phyloP scores from a whole-genome alignment of 2,113 vertebrate species.

The Mastomys natalensis region DNA sequence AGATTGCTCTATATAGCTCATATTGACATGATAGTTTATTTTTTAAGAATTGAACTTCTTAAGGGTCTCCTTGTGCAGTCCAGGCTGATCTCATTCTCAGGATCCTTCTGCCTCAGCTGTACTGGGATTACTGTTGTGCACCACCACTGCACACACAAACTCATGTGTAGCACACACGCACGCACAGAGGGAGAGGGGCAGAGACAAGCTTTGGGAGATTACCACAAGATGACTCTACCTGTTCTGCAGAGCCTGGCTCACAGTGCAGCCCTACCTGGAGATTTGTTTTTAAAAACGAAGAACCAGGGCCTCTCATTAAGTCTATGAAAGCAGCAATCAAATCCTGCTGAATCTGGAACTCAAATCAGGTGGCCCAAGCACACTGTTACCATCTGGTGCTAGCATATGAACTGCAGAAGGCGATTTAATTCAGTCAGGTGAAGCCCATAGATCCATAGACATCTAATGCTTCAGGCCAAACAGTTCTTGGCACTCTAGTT shows the following conservation, averaged over 20 bases:
- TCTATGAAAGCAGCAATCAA: background rate
- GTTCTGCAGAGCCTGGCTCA: background rate
- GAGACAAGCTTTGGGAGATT: background rate
- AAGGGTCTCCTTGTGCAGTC: background rate
- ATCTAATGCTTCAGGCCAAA: background rate
- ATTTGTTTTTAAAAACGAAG: background rate
- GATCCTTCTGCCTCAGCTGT: background rate
- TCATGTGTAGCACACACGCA: background rate
- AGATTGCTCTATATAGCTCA: background rate
- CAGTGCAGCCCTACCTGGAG: background rate
- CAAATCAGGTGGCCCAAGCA: background rate
- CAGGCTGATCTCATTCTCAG: background rate
- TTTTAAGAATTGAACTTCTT: background rate
- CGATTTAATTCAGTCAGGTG: background rate
- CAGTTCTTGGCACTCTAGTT: background rate
- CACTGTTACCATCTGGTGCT: background rate
- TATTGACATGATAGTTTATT: background rate
- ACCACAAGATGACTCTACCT: background rate
- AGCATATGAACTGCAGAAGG: background rate
- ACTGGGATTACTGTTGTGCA: background rate
- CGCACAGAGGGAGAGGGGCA: background rate
- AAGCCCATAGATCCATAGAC: background rate
- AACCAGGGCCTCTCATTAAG: background rate
- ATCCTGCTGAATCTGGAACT: background rate
- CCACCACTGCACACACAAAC: accelerated